Evolutionary conservation across 53 echinoderm and acorn worm genomes (phyloP).

Genomic region (Stichopus horrens): DNA sequence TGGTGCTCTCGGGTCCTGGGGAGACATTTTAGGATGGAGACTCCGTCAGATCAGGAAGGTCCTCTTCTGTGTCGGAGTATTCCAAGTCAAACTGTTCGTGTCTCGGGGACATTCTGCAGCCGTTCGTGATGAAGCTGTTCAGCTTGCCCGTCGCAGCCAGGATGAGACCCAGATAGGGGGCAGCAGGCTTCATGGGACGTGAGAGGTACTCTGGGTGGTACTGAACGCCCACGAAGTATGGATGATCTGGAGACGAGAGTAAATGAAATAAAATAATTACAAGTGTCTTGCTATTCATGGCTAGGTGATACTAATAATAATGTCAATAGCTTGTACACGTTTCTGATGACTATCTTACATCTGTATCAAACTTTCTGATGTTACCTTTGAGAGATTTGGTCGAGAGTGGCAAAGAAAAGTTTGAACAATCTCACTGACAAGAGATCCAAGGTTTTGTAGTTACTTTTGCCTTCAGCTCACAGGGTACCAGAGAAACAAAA

Average conservation of each 20-base stretch:
- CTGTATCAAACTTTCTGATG: neutral
- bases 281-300: neutral
- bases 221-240: constrained; percentile 98
- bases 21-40: neutral
- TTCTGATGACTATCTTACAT: neutral
- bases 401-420: too few relatives aligned
- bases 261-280: neutral
- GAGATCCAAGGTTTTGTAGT: too few relatives aligned
- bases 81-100: constrained; percentile 74
- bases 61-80: constrained; percentile 91
- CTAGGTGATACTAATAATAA: neutral
- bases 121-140: constrained; percentile 63
- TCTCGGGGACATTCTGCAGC: constrained; percentile 87
- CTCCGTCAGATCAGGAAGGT: constrained; percentile 55
- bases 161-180: constrained; percentile 94
- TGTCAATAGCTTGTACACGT: neutral
- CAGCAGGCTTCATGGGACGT: constrained; percentile 93
- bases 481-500: too few relatives aligned
- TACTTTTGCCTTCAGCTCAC: too few relatives aligned
- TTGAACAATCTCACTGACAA: too few relatives aligned
- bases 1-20: neutral
- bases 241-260: constrained; percentile 65
- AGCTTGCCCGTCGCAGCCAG: constrained; percentile 78
- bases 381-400: neutral
- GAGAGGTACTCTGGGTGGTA: constrained; percentile 99